Evolutionary conservation across 2,888 invertebrate genomes (phyloP).

Genomic region (Steromphala cineraria): DNA sequence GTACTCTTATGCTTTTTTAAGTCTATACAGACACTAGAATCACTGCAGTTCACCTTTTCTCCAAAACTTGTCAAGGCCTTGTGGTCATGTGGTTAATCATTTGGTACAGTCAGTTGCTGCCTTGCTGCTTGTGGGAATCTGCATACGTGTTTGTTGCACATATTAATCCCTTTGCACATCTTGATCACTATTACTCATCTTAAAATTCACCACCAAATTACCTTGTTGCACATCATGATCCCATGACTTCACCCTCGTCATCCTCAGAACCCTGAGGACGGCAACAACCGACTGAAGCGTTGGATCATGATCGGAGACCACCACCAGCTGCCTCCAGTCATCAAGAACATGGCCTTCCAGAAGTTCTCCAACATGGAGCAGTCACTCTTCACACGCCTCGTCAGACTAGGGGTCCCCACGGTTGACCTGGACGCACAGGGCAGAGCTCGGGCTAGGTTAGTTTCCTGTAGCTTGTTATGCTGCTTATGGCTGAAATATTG

Average conservation of each 20-base stretch:
- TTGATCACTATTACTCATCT: too few species aligned
- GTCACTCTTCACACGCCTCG: slow-evolving; percentile 96
- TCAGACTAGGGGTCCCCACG: slow-evolving; percentile 96
- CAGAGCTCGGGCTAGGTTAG: slow-evolving; percentile 78
- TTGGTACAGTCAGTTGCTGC: too few species aligned
- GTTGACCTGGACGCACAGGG: slow-evolving; percentile 98
- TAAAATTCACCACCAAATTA: too few species aligned
- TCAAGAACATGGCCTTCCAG: slow-evolving; percentile 99
- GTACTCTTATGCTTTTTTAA: too few species aligned
- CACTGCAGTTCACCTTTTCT: not conserved
- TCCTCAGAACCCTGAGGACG: slow-evolving; percentile 91
- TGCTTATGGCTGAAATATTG: too few species aligned
- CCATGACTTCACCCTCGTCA: not conserved
- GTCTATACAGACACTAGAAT: too few species aligned
- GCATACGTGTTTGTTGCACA: too few species aligned
- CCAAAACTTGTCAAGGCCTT: too few species aligned
- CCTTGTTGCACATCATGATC: not conserved
- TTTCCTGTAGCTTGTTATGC: not conserved
- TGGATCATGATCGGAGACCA: slow-evolving; percentile 99
- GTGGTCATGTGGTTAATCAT: too few species aligned
- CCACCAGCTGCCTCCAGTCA: slow-evolving; percentile 98
- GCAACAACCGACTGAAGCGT: slow-evolving; percentile 94
- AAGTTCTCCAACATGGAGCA: slow-evolving; percentile 99
- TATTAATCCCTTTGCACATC: too few species aligned
- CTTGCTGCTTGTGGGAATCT: too few species aligned